Percentiles rank a stretch among this genome's conserved stretches.
Conservation (phyloP, 2,797 vertebrate genomes). For the Gymnothorax reevesii region DNA sequence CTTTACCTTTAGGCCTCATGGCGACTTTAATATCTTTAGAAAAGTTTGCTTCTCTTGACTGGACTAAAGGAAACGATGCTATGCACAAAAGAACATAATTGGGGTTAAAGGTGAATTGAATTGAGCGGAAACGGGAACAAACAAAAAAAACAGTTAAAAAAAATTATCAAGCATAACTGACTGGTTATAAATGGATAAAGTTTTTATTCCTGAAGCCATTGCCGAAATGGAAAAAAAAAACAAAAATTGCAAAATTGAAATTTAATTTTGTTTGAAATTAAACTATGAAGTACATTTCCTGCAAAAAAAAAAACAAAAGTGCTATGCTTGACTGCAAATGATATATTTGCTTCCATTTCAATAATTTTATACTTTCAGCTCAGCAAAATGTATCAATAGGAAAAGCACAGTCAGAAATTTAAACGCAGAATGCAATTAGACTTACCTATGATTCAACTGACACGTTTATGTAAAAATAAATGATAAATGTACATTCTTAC, state of each 20-base stretch:
- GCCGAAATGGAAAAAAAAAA: not conserved
- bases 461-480: not conserved
- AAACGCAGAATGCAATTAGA: not conserved
- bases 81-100: too few relatives aligned
- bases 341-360: not conserved
- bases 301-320: not conserved
- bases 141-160: not conserved
- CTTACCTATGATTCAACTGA: not conserved
- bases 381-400: not conserved
- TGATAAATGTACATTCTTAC: not conserved
- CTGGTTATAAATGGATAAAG: not conserved
- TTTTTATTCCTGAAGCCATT: not conserved
- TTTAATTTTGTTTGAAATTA: not conserved
- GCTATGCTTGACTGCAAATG: not conserved
- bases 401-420: not conserved
- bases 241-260: not conserved
- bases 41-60: not conserved
- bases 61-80: not conserved
- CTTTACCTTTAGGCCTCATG: constrained; percentile 9
- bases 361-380: not conserved
- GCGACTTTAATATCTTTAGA: not conserved
- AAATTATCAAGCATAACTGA: too few relatives aligned
- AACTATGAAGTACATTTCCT: not conserved
- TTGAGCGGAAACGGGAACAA: not conserved
- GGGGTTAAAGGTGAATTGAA: not conserved